Evolutionary conservation across 1,140 invertebrate genomes (phyloP), one percentile per base, ranked within the genome.

Genomic region (Galleria mellonella): DNA sequence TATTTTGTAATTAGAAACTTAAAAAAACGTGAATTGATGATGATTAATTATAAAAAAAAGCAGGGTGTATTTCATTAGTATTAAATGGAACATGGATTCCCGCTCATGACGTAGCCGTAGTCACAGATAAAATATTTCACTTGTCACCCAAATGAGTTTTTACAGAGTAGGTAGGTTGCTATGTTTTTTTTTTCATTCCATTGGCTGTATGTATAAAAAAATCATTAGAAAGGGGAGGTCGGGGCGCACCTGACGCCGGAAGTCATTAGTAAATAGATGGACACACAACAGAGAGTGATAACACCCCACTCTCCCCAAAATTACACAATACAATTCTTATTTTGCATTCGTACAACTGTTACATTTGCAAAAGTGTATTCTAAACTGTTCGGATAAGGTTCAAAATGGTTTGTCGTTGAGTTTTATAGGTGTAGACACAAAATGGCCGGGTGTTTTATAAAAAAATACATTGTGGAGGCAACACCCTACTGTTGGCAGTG

Each of bases 221-320:
- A 69, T 47, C 57, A 69, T 59, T 51, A 64, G 50, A 37, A 57
- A 40, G 53, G 58, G 46, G 50, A 54, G 54, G 58, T 30, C 37
- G 57, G 49, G 62, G 63, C 47, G 61, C 79, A 83, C 76, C 79
- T 83, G 79, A 79, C 76, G 69, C 62, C 68, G 79, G 79, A 83
- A 81, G 76, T 83, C 79, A 83, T 83, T 83, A 83, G 69, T 79
- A 79, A 83, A 83, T 83, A 79, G 78, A 83, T 72, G 76, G 70
- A 69, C 72, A 75, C 72, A 75, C 67, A 65, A 70, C 60, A 51
- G 50, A 32, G 29, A 27, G 27, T 56, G 79, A 75, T 75, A 81
- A 70, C 69, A 55, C 76, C 72, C 72, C 62, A 61, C 62, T 72
- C 74, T 71, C 57, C 65, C 67, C 60, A 39, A 79, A 73, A 81